phyloP scores from a whole-genome alignment of 2,797 vertebrate genomes.

The Huso huso region DNA sequence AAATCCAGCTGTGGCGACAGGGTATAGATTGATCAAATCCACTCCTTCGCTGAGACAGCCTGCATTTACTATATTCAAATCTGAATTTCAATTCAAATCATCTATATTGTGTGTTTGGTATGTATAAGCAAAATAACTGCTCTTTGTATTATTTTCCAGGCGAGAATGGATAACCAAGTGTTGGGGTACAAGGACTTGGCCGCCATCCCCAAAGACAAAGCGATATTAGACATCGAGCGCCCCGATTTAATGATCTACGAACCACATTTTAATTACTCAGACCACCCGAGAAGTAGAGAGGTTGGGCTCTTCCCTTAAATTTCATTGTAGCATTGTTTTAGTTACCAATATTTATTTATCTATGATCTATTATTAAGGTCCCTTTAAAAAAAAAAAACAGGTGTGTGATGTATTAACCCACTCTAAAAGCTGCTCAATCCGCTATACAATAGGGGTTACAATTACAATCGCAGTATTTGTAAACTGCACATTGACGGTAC shows the following conservation, averaged over 20 bases:
- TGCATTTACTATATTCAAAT: too few relatives aligned
- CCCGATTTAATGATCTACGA: slow-evolving; percentile 93
- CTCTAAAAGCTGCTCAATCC: too few relatives aligned
- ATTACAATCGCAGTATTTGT: too few relatives aligned
- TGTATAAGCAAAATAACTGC: too few relatives aligned
- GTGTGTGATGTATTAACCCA: too few relatives aligned
- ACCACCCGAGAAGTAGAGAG: slow-evolving; percentile 71
- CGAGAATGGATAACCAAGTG: slow-evolving; percentile 83
- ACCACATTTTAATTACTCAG: slow-evolving; percentile 84
- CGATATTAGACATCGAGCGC: slow-evolving; percentile 88
- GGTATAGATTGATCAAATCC: too few relatives aligned
- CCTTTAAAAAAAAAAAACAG: too few relatives aligned
- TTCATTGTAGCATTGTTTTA: not conserved
- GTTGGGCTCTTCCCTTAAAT: slow-evolving; percentile 39
- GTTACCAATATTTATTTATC: not conserved
- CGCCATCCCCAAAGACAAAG: slow-evolving; percentile 87
- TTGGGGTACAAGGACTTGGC: slow-evolving; percentile 89
- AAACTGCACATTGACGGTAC: too few relatives aligned
- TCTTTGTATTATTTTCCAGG: slow-evolving; percentile 42
- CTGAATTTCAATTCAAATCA: too few relatives aligned
- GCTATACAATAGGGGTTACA: too few relatives aligned
- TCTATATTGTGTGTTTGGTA: not conserved
- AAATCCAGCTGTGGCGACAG: too few relatives aligned
- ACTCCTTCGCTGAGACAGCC: too few relatives aligned
- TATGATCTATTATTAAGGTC: not conserved